phyloP scores from a whole-genome alignment of 2,113 vertebrate genomes.

The Danionella cerebrum region DNA sequence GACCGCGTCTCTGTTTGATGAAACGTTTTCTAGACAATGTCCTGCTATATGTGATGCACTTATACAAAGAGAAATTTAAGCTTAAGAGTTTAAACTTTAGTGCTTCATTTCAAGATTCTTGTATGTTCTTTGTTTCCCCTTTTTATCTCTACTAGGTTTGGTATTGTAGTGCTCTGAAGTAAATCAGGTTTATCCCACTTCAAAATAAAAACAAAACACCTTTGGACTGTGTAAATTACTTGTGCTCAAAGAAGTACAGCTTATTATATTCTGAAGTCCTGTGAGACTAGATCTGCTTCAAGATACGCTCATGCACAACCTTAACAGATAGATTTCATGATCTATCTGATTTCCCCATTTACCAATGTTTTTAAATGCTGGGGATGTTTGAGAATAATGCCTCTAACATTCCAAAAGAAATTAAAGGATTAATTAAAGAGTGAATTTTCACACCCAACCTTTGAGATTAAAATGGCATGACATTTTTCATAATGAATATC shows the following conservation, averaged over 20 bases:
- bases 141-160: background rate
- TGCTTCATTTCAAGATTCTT: background rate
- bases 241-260: background rate
- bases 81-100: too few relatives aligned
- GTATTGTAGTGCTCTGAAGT: background rate
- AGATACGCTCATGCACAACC: background rate
- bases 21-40: slow-evolving; percentile 46
- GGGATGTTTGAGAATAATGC: background rate
- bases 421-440: background rate
- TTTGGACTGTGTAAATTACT: background rate
- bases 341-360: background rate
- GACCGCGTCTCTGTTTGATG: too few relatives aligned
- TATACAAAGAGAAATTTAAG: background rate
- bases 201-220: background rate
- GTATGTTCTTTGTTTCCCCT: background rate
- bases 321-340: background rate
- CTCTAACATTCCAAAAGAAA: background rate
- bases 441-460: background rate
- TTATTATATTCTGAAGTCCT: background rate
- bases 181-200: background rate
- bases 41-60: slow-evolving; percentile 21
- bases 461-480: background rate
- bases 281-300: background rate
- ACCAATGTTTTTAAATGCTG: background rate
- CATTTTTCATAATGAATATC: background rate